These are phyloP conservation scores for Benitochromis conjunctus DNA, from an alignment of 2,113 vertebrate genomes.

Conservation along the genomic window DNA sequence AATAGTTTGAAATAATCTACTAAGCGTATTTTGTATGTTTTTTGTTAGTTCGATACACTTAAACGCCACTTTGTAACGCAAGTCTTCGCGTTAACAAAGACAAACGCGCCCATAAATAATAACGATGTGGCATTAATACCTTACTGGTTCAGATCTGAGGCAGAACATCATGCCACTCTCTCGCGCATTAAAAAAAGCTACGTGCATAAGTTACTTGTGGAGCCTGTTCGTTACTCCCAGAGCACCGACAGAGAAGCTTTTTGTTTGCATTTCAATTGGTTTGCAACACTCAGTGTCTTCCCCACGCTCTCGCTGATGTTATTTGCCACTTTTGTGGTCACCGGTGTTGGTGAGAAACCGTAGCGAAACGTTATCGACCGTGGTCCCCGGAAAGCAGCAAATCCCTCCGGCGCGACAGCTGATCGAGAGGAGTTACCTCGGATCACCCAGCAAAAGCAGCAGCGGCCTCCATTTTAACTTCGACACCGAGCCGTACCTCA, in stretches of 20 bases:
- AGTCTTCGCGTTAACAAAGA: not conserved
- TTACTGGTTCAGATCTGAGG: not conserved
- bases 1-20: not conserved
- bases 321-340: not conserved
- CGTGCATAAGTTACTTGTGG: not conserved
- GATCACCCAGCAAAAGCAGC: slow-evolving; percentile 19
- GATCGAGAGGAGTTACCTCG: slow-evolving; percentile 5
- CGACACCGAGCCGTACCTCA: slow-evolving; percentile 65
- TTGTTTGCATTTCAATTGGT: not conserved
- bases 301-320: not conserved
- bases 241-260: not conserved
- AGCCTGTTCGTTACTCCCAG: not conserved
- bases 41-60: not conserved
- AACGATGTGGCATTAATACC: no score
- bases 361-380: not conserved
- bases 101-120: not conserved
- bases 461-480: slow-evolving; percentile 68
- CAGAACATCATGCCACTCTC: not conserved
- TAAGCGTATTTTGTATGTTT: no score
- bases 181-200: not conserved
- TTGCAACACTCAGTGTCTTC: not conserved
- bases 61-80: not conserved
- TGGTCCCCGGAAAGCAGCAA: not conserved
- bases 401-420: not conserved
- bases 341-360: not conserved